phyloP scores from a whole-genome alignment of 2,888 invertebrate genomes.

The Deroplatys truncata region DNA sequence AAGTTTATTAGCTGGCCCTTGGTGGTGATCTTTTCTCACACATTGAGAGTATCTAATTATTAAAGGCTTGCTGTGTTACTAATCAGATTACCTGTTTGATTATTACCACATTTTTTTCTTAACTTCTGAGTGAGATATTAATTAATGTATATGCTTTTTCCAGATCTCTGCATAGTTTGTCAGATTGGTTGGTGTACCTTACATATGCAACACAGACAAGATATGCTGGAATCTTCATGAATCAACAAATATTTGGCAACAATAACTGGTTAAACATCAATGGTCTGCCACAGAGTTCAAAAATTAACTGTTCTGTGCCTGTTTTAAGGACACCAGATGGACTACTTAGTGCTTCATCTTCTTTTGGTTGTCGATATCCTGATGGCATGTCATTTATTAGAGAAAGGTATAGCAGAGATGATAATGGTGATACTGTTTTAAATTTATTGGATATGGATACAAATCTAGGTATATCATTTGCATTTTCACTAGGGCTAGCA shows the following conservation, averaged over 20 bases:
- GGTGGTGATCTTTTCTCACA: too few relatives aligned
- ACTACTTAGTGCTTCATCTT: slow-evolving; percentile 31
- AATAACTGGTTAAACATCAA: slow-evolving; percentile 37
- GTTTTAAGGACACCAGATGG: slow-evolving; percentile 48
- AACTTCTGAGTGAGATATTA: too few relatives aligned
- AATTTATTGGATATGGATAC: slow-evolving; percentile 66
- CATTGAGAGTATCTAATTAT: too few relatives aligned
- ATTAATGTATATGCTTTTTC: not conserved
- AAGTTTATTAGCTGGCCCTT: too few relatives aligned
- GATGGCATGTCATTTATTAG: slow-evolving; percentile 68
- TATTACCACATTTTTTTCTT: too few relatives aligned
- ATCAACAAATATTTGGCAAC: slow-evolving; percentile 61
- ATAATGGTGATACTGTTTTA: slow-evolving; percentile 51
- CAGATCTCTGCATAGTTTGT: slow-evolving; percentile 72
- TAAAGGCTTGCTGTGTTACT: too few relatives aligned
- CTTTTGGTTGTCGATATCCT: slow-evolving; percentile 59
- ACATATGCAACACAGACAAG: slow-evolving; percentile 76
- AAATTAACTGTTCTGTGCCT: slow-evolving; percentile 53
- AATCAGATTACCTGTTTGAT: too few relatives aligned
- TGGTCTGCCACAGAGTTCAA: slow-evolving; percentile 50
- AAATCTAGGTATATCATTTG: slow-evolving; percentile 77
- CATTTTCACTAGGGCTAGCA: slow-evolving; percentile 75
- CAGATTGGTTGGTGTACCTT: slow-evolving; percentile 76
- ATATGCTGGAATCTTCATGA: slow-evolving; percentile 72
- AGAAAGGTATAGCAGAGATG: slow-evolving; percentile 61